A percentile compares a stretch with the other conserved stretches of the same genome.
These are phyloP conservation scores for Salvelinus namaycush DNA, from an alignment of 2,113 vertebrate species.

Conservation along the genomic window DNA sequence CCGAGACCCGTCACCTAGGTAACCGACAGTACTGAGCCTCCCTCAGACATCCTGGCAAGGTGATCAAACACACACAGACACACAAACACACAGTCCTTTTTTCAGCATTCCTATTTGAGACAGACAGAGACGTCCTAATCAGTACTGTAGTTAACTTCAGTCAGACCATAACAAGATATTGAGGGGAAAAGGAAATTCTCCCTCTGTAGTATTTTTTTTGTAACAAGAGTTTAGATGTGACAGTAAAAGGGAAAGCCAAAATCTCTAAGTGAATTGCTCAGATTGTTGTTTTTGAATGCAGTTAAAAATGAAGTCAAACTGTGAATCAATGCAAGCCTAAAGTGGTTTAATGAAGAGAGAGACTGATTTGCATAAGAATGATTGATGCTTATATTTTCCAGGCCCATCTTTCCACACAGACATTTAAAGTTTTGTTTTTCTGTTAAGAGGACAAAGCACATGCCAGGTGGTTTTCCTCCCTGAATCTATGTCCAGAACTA, in stretches of 20 bases:
- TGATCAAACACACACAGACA: slow-evolving; percentile 34
- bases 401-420: slow-evolving; percentile 26
- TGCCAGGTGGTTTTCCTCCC: slow-evolving; percentile 29
- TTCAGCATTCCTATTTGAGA: background rate
- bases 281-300: no score
- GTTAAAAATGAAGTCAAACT: no score
- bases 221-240: no score
- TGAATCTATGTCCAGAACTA: slow-evolving; percentile 20
- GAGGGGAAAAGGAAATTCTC: no score
- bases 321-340: no score
- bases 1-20: slow-evolving; percentile 54
- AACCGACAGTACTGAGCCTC: slow-evolving; percentile 49
- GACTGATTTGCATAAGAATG: slow-evolving; percentile 14
- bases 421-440: slow-evolving; percentile 43
- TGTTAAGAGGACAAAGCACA: slow-evolving; percentile 13
- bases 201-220: no score
- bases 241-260: no score
- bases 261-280: no score
- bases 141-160: background rate
- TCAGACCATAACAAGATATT: background rate
- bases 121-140: background rate
- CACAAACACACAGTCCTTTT: slow-evolving; percentile 5
- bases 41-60: slow-evolving; percentile 59
- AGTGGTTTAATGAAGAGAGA: no score
- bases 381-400: slow-evolving; percentile 2